Base-by-base conservation (phyloP, 1,140 invertebrate genomes). In the Drosophila eugracilis region DNA sequence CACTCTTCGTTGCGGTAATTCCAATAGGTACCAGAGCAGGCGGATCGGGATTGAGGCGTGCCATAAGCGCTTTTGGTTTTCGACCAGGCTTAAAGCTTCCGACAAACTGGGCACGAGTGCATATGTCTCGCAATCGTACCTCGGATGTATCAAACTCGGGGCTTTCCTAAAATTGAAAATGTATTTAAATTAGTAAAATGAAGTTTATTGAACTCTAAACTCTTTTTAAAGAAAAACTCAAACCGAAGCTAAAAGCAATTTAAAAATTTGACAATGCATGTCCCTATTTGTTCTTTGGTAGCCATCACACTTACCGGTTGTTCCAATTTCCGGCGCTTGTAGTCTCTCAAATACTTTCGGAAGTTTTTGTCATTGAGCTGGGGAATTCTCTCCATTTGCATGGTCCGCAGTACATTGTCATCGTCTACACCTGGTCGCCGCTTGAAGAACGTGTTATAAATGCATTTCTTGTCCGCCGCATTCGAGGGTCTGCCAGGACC, bases 301-400 rank as follows among this genome's bases (percentile, higher is more conserved):
- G 26, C 12, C 12, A 10, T 24, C 30, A 19, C n/a, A 50, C 92
- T 81, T 90, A 94, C 93, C 88, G 94, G 93, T 52, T 92, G 91
- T 32, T 93, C 92, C 9, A 93, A 74, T 92, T 94, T 93, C 75
- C 94, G 91, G 62, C 93, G 93, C 70, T 94, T 94, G 81, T 96
- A 95, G 28, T 93, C 92, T 3, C 92, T 91, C 21, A 97, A 79
- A 92, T 96, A 94, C 36, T 93, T 92, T 52, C 92, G 92, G 74
- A 96, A 96, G 24, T 93, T 93, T n/a, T 95, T 94, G 48, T 96
- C 96, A 2, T 93, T 88, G 3, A 91, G 53, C 19, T 74, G 58
- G 21, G 77, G 63, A 30, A 88, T 75, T 15, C 73, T 71, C 0
- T 65, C 77, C 10, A 71, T 28, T 26, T 89, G 81, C 67, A 80